These are phyloP conservation scores for Hoplias malabaricus DNA, from an alignment of 2,113 vertebrate genomes.

Conservation along the genomic window DNA sequence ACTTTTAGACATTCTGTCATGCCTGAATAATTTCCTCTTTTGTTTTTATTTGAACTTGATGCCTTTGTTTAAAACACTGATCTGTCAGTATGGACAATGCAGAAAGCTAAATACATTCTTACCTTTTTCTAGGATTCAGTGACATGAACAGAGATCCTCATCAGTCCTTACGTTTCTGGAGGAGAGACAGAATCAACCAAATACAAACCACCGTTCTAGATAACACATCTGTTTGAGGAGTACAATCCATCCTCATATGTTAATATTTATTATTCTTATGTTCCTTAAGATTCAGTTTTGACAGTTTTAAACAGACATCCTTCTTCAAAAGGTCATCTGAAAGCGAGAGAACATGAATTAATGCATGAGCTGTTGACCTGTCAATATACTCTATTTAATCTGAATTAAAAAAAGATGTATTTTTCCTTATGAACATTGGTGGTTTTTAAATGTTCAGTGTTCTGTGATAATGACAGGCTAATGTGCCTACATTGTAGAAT, in stretches of 20 bases:
- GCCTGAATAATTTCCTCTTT: neutral
- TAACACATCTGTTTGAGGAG: neutral
- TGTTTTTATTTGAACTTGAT: neutral
- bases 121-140: constrained; percentile 48
- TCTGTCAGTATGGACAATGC: neutral
- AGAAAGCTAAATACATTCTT: neutral
- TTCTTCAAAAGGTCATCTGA: too few relatives aligned
- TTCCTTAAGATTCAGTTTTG: neutral
- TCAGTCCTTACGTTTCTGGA: neutral
- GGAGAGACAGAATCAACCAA: neutral
- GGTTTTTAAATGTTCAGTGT: neutral
- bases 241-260: neutral
- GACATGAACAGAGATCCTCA: constrained; percentile 4
- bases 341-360: too few relatives aligned
- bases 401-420: neutral
- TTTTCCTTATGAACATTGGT: neutral
- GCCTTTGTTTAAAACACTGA: neutral
- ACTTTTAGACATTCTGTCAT: neutral
- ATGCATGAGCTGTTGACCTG: too few relatives aligned
- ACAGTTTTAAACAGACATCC: too few relatives aligned
- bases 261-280: neutral
- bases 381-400: too few relatives aligned
- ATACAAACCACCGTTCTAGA: neutral
- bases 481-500: neutral
- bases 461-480: neutral